Conservation (phyloP, 2,888 invertebrate species). For the Andrena bicolor region DNA sequence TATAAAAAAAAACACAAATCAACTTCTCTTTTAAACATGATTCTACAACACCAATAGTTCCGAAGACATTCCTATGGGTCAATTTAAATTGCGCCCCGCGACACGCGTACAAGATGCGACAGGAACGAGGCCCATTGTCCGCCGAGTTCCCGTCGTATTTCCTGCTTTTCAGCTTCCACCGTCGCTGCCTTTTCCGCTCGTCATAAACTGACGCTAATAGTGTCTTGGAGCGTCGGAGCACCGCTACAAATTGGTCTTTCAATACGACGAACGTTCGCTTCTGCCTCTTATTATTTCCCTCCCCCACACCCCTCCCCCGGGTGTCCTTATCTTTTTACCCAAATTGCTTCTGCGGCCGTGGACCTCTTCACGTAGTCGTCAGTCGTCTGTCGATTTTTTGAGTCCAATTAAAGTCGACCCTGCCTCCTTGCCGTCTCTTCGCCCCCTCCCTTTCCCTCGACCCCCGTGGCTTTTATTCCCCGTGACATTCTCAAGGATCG, state of each 20-base stretch:
- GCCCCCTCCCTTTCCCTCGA: neutral
- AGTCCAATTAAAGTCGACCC: slow-evolving; percentile 66
- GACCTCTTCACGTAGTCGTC: slow-evolving; percentile 56
- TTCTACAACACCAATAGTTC: no score
- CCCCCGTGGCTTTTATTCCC: slow-evolving; percentile 1
- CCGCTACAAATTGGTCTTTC: slow-evolving; percentile 67
- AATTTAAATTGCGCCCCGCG: neutral
- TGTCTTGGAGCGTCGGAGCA: slow-evolving; percentile 50
- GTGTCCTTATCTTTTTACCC: slow-evolving; percentile 59
- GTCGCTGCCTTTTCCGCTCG: slow-evolving; percentile 47
- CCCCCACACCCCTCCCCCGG: neutral
- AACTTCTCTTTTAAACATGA: no score
- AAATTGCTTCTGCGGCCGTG: slow-evolving; percentile 60
- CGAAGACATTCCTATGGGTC: no score
- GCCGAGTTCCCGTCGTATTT: slow-evolving; percentile 19
- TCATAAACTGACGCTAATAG: slow-evolving; percentile 63
- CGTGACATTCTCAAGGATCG: slow-evolving; percentile 26
- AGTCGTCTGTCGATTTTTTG: slow-evolving; percentile 62
- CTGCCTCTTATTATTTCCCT: slow-evolving; percentile 47
- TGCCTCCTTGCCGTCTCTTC: slow-evolving; percentile 2
- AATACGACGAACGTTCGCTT: slow-evolving; percentile 55
- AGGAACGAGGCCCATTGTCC: slow-evolving; percentile 16
- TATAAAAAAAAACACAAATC: no score
- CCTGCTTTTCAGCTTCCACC: slow-evolving; percentile 33
- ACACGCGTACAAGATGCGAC: neutral